phyloP scores from a whole-genome alignment of 1,140 invertebrate genomes.

The Drosophila neocordata region DNA sequence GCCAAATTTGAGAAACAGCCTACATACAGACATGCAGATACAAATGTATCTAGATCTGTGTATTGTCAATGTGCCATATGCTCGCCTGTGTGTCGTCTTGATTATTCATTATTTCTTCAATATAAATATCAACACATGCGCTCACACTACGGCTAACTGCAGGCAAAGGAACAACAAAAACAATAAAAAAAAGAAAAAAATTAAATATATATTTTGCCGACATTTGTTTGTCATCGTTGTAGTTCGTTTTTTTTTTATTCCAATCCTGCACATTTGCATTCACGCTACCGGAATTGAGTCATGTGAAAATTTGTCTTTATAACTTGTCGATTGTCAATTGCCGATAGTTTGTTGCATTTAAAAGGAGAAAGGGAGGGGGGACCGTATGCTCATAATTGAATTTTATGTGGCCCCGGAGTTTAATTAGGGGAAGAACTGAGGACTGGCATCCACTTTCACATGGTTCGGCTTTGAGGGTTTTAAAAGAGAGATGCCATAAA shows the following conservation, averaged over 20 bases:
- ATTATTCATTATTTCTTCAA: slow-evolving; percentile 65
- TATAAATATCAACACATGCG: slow-evolving; percentile 63
- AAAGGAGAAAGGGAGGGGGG: slow-evolving; percentile 12
- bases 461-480: slow-evolving; percentile 41
- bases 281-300: slow-evolving; percentile 56
- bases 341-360: slow-evolving; percentile 30
- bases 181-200: neutral
- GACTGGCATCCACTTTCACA: slow-evolving; percentile 34
- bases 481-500: slow-evolving; percentile 42
- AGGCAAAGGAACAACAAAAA: slow-evolving; percentile 26
- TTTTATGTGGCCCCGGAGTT: slow-evolving; percentile 67
- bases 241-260: neutral
- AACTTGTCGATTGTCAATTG: slow-evolving; percentile 46
- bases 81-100: slow-evolving; percentile 46
- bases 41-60: slow-evolving; percentile 48
- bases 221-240: slow-evolving; percentile 30
- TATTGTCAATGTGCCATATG: slow-evolving; percentile 54
- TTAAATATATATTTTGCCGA: slow-evolving; percentile 60
- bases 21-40: slow-evolving; percentile 36
- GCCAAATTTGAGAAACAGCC: slow-evolving; percentile 60
- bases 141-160: slow-evolving; percentile 24
- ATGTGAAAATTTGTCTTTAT: slow-evolving; percentile 57
- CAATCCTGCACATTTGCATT: neutral
- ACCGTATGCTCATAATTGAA: slow-evolving; percentile 57
- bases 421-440: slow-evolving; percentile 51